phyloP scores from a whole-genome alignment of 2,888 invertebrate species.

The Sylvicola fuscatus region DNA sequence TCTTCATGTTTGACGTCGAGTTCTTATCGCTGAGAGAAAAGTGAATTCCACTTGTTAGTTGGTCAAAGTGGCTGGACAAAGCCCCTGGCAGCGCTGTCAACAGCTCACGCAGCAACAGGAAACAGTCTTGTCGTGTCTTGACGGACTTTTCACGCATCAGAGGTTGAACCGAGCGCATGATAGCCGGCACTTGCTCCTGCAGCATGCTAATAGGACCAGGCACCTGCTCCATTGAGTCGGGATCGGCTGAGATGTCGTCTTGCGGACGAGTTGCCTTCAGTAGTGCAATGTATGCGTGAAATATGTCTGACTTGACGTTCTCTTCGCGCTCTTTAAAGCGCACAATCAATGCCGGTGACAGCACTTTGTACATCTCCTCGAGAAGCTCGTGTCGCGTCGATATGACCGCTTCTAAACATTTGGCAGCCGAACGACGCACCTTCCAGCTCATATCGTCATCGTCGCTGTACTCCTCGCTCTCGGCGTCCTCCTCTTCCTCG shows the following conservation, averaged over 20 bases:
- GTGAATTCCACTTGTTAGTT: conserved; percentile 73
- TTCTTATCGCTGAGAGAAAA: conserved; percentile 80
- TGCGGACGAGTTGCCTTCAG: conserved; percentile 72
- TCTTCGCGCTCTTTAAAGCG: conserved; percentile 97
- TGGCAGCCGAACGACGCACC: conserved; percentile 87
- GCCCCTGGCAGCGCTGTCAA: conserved; percentile 78
- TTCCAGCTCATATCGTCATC: conserved; percentile 99
- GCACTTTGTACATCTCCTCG: conserved; percentile 65
- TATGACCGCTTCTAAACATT: conserved; percentile 91
- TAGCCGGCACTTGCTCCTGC: conserved; percentile 40
- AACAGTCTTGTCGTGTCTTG: conserved; percentile 80
- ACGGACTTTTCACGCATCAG: conserved; percentile 71
- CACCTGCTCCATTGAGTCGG: conserved; percentile 49
- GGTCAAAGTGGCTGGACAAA: conserved; percentile 61
- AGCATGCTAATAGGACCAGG: conserved; percentile 45
- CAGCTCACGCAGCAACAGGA: conserved; percentile 76
- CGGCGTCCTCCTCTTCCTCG: conserved; percentile 54
- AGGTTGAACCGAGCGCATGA: conserved; percentile 77
- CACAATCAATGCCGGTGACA: conserved; percentile 79
- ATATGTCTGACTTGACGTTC: conserved; percentile 96
- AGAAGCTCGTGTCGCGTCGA: conserved; percentile 81
- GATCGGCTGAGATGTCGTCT: conserved; percentile 36
- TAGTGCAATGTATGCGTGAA: conserved; percentile 88
- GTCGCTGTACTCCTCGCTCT: conserved; percentile 93
- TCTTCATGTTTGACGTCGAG: conserved; percentile 94